phyloP scores from a whole-genome alignment of 2,888 invertebrate species.

The Tetragonisca angustula region DNA sequence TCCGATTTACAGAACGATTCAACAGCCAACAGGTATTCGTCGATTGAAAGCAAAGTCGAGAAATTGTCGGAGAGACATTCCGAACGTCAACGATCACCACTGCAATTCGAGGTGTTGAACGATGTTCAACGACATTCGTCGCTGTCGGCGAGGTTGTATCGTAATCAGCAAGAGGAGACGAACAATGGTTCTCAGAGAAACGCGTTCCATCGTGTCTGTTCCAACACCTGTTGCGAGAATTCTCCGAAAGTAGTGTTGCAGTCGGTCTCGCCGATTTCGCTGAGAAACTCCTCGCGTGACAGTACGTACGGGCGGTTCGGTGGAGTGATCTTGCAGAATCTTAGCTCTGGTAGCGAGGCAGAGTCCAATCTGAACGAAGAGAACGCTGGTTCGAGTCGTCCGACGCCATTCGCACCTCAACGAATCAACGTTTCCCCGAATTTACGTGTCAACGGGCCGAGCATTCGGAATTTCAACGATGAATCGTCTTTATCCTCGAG shows the following conservation, averaged over 20 bases:
- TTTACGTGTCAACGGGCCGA: background rate
- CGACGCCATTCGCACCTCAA: no score
- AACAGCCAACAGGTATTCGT: background rate
- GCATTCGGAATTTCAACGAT: background rate
- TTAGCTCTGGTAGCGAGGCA: conserved; percentile 71
- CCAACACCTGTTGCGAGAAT: background rate
- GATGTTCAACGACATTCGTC: background rate
- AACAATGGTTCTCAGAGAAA: conserved; percentile 7
- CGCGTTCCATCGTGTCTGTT: background rate
- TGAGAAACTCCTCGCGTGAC: conserved; percentile 17
- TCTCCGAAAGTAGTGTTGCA: conserved; percentile 25
- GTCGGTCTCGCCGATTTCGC: conserved; percentile 25
- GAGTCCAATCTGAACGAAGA: conserved; percentile 48
- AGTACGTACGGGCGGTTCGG: conserved; percentile 57
- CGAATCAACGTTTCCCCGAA: background rate
- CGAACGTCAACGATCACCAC: background rate
- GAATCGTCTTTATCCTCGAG: background rate
- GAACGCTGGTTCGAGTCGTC: background rate
- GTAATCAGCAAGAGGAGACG: background rate
- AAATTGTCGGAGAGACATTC: background rate
- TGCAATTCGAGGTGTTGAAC: background rate
- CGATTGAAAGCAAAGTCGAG: background rate
- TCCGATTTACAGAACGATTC: background rate
- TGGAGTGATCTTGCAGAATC: conserved; percentile 65
- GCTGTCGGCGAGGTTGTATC: conserved; percentile 6